Base-by-base conservation (phyloP, 2,797 vertebrate species). In the Leptoclinus maculatus region DNA sequence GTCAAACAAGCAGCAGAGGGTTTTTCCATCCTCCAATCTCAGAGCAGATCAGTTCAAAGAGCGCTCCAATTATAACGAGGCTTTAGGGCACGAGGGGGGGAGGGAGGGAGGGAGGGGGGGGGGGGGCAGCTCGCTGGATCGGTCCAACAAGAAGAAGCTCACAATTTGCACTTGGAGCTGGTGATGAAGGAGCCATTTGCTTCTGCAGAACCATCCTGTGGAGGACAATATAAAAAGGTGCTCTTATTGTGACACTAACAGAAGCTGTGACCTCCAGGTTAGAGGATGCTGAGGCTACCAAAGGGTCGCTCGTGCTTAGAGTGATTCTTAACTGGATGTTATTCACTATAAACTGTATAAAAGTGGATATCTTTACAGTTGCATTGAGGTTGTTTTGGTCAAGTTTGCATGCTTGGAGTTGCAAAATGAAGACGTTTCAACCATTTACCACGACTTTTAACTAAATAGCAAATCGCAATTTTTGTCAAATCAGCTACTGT, bases 11-110 rank as follows among this genome's bases (percentile, higher is more conserved):
- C 74, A 7, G 71, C 54, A 34, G 79, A 88, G 83, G 78, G 60
- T 80, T 89, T 82, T 32, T 79, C 71, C 74, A 25, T 82, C 82
- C 77, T 87, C 80, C 83, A 74, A 84, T 88, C 88, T 86, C 69
- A 3, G 71, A 68, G 83, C 82, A 73, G 78, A 91, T 90, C 83
- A 79, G 81, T 83, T 89, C 70, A 84, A 80, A 88, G 75, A 86
- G 58, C 25, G 64, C 78, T 88, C 81, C 89, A 88, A 88, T 90
- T 92, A 91, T 87, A 82, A 84, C 82, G 83, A 78, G 65, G 87
- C 89, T 90, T 59, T 25, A 74, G 83, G 91, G 85, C 84, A 82
- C 14, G 11, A 14, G 32, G 1, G n/a, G 23, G 13, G 23, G 3
- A 6, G 51, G 71, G 64, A 63, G 58, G 14, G 11, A 14, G 32